Conservation (phyloP, 2,113 vertebrate genomes). For the Nibea coibor region DNA sequence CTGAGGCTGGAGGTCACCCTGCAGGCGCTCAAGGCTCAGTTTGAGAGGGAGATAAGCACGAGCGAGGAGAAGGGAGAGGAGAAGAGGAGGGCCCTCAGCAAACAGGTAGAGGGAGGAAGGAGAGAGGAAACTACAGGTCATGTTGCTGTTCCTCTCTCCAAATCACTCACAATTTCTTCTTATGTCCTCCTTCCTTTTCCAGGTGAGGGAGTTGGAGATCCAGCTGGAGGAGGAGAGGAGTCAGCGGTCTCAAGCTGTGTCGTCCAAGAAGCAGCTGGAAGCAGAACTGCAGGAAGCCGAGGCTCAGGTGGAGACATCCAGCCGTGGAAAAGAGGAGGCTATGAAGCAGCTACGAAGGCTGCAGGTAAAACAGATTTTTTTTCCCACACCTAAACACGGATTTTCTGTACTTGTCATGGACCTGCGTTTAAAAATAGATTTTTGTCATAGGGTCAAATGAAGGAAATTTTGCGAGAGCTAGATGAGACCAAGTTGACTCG, state of each 20-base stretch:
- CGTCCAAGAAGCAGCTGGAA: slow-evolving; percentile 89
- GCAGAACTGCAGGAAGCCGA: slow-evolving; percentile 89
- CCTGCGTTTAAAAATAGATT: not conserved
- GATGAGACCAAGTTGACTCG: slow-evolving; percentile 86
- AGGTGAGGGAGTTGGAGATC: slow-evolving; percentile 89
- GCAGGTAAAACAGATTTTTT: slow-evolving; percentile 81
- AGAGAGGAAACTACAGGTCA: not conserved
- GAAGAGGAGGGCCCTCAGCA: slow-evolving; percentile 85
- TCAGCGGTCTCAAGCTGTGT: slow-evolving; percentile 86
- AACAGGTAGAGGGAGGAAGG: slow-evolving; percentile 76
- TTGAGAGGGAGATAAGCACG: slow-evolving; percentile 84
- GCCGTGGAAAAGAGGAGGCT: slow-evolving; percentile 88
- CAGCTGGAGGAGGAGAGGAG: slow-evolving; percentile 90
- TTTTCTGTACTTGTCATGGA: not conserved
- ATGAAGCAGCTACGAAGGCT: slow-evolving; percentile 87
- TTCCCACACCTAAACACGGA: accelerated
- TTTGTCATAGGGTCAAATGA: slow-evolving; percentile 87
- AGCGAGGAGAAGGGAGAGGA: slow-evolving; percentile 87
- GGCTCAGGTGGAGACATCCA: slow-evolving; percentile 82
- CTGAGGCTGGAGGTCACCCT: slow-evolving; percentile 86
- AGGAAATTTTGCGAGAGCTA: slow-evolving; percentile 89
- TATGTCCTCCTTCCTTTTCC: not conserved
- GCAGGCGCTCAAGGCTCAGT: slow-evolving; percentile 86
- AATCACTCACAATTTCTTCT: not conserved
- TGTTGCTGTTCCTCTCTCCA: not conserved